Conservation (phyloP, 2,113 vertebrate species). For the Gobiocypris rarus region DNA sequence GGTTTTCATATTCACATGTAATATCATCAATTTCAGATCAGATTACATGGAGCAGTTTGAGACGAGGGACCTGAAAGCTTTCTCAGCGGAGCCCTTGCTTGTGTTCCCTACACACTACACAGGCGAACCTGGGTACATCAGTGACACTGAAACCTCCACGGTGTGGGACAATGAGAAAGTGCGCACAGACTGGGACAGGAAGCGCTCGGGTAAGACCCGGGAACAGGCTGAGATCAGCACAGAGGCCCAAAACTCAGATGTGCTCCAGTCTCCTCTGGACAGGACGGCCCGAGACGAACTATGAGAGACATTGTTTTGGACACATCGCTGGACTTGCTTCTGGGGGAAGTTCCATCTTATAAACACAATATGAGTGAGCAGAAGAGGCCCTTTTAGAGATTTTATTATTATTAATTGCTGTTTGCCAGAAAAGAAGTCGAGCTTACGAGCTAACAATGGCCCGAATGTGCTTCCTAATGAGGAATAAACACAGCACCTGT, state of each 20-base stretch:
- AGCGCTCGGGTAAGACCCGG: conserved; percentile 84
- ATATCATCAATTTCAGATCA: conserved; percentile 67
- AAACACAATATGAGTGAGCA: conserved; percentile 1
- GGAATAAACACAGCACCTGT: not conserved
- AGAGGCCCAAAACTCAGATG: conserved; percentile 86
- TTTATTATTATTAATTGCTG: not conserved
- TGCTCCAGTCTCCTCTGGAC: conserved; percentile 86
- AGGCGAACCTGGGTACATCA: conserved; percentile 87
- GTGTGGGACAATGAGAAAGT: conserved; percentile 88
- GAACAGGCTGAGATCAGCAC: conserved; percentile 85
- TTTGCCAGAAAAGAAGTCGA: not conserved
- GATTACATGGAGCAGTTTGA: conserved; percentile 88
- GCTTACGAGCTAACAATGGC: not conserved
- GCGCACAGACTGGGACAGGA: conserved; percentile 89
- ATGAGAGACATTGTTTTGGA: conserved; percentile 66
- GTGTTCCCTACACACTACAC: conserved; percentile 92
- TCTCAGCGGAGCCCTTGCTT: conserved; percentile 89
- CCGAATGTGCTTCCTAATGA: not conserved
- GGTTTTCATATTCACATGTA: not conserved
- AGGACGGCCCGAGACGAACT: conserved; percentile 87
- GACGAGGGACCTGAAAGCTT: conserved; percentile 82
- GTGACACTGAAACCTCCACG: conserved; percentile 92
- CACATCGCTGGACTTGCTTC: not conserved
- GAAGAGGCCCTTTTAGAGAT: not conserved
- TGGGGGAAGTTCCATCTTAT: not conserved